phyloP scores from a whole-genome alignment of 2,113 vertebrate genomes.

The Crypturellus undulatus region DNA sequence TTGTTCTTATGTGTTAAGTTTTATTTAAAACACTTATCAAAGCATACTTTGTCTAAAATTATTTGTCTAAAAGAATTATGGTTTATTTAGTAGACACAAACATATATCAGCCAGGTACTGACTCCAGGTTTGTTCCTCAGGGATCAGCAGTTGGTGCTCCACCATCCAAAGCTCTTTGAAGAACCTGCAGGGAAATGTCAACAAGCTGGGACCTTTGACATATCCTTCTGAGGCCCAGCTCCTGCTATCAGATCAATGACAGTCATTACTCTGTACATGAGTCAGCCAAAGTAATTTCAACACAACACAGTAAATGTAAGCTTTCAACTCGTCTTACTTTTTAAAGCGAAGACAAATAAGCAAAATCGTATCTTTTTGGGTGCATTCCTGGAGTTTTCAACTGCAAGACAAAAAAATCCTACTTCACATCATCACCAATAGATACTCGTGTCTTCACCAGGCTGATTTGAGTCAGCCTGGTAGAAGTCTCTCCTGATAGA shows the following conservation, averaged over 20 bases:
- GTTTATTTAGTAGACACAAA: constrained; percentile 3
- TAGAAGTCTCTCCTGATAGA: neutral
- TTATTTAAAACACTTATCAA: neutral
- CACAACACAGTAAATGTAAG: neutral
- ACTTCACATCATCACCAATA: neutral
- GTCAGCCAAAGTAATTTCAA: neutral
- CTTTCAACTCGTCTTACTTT: neutral
- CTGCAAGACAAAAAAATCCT: neutral
- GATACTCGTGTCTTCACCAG: neutral
- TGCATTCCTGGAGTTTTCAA: neutral
- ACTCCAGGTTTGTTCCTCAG: neutral
- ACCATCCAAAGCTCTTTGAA: neutral
- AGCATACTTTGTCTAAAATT: neutral
- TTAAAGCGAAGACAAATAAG: neutral
- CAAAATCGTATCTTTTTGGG: neutral
- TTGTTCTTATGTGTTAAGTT: neutral
- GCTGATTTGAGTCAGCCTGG: neutral
- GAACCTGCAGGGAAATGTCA: neutral
- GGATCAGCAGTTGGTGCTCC: neutral
- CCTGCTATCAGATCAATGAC: neutral
- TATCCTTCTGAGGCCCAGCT: neutral
- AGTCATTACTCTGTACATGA: neutral
- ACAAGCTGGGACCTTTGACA: neutral
- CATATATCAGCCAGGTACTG: neutral
- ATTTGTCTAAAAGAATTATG: neutral